phyloP scores from a whole-genome alignment of 2,797 vertebrate species.

The Microctenopoma stevenorrisi region DNA sequence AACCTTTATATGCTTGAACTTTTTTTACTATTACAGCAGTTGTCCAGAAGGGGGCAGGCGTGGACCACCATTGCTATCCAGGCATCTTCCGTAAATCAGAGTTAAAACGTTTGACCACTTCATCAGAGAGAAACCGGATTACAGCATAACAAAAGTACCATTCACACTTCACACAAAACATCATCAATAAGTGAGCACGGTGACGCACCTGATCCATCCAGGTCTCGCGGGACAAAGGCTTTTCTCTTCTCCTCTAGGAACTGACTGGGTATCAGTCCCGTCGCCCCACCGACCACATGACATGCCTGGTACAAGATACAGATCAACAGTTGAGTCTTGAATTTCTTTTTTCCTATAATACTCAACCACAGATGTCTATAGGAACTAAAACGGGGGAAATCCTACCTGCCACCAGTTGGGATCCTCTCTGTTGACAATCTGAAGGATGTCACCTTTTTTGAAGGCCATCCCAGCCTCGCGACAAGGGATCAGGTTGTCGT shows the following conservation, averaged over 20 bases:
- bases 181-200: background rate
- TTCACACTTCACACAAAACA: background rate
- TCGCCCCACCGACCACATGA: conserved; percentile 91
- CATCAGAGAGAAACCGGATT: conserved; percentile 11
- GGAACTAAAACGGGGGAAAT: background rate
- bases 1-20: background rate
- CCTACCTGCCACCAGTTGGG: conserved; percentile 99
- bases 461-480: conserved; percentile 96
- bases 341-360: background rate
- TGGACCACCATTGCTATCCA: background rate
- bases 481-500: conserved; percentile 95
- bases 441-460: conserved; percentile 93
- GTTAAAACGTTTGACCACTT: background rate
- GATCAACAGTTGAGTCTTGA: background rate
- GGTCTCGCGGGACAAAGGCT: conserved; percentile 96
- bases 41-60: conserved; percentile 63
- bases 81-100: conserved; percentile 20
- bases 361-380: background rate
- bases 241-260: conserved; percentile 99
- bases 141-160: background rate
- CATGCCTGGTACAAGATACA: conserved; percentile 86
- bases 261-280: conserved; percentile 97
- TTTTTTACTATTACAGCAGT: conserved; percentile 22
- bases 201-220: conserved; percentile 90
- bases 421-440: conserved; percentile 98